Conservation (phyloP, 2,113 vertebrate genomes). For the Trinectes maculatus region DNA sequence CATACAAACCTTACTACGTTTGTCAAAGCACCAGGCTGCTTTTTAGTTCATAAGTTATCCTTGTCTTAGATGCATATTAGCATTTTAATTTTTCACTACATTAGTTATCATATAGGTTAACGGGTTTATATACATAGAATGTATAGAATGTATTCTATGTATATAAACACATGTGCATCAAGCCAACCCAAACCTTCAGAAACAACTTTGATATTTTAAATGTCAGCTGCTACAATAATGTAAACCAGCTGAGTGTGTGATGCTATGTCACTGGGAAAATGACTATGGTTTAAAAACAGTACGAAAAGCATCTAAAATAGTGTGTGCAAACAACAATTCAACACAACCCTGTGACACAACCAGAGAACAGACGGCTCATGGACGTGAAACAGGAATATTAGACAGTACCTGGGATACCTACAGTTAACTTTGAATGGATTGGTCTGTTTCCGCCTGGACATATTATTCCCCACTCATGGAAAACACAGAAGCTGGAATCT, state of each 20-base stretch:
- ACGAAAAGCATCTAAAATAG: not conserved
- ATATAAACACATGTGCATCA: too few species aligned
- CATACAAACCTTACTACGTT: not conserved
- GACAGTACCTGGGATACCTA: constrained; percentile 82
- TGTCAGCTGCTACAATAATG: not conserved
- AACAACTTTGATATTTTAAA: not conserved
- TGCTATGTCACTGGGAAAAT: not conserved
- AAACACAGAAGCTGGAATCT: constrained; percentile 57
- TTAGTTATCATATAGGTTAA: too few species aligned
- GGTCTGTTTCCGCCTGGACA: constrained; percentile 87
- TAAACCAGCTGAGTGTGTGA: not conserved
- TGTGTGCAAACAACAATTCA: not conserved
- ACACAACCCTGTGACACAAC: not conserved
- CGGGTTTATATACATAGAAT: too few species aligned
- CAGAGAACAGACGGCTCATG: not conserved
- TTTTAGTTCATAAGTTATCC: too few species aligned
- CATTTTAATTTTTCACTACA: too few species aligned
- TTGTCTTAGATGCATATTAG: too few species aligned
- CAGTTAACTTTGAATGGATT: constrained; percentile 88
- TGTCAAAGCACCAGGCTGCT: not conserved
- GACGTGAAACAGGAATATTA: constrained; percentile 2
- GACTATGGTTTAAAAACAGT: not conserved
- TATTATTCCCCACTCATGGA: constrained; percentile 77
- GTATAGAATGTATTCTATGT: too few species aligned
- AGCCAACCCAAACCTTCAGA: not conserved